Percentiles rank a stretch among this genome's conserved stretches.
phyloP scores from a whole-genome alignment of 2,888 invertebrate species.

The Protodeltote pygarga region DNA sequence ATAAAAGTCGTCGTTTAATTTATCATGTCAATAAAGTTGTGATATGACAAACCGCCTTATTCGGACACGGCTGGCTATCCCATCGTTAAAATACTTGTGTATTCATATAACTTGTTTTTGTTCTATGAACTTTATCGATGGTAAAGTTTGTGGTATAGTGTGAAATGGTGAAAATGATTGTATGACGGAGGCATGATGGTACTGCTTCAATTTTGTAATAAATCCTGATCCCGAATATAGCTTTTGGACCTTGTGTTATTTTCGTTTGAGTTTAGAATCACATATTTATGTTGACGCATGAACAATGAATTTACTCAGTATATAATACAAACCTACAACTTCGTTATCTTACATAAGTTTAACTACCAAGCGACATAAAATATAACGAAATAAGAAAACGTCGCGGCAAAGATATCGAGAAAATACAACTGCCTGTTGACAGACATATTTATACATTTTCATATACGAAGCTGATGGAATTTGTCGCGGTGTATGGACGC shows the following conservation, averaged over 20 bases:
- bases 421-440: constrained; percentile 48
- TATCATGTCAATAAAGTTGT: constrained; percentile 24
- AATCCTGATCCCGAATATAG: too few species aligned
- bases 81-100: constrained; percentile 21
- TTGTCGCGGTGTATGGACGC: constrained; percentile 40
- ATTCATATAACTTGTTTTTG: constrained; percentile 25
- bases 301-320: neutral
- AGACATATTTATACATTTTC: constrained; percentile 57
- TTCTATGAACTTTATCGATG: neutral
- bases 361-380: constrained; percentile 33
- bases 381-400: constrained; percentile 23
- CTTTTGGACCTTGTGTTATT: too few species aligned
- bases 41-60: constrained; percentile 19
- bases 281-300: too few species aligned
- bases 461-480: constrained; percentile 49
- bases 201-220: too few species aligned
- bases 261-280: too few species aligned
- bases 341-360: constrained; percentile 28
- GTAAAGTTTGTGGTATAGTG: too few species aligned
- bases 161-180: too few species aligned
- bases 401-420: constrained; percentile 38
- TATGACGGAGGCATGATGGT: too few species aligned
- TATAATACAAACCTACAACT: constrained; percentile 9
- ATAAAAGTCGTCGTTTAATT: constrained; percentile 20
- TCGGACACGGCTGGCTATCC: constrained; percentile 7